Evolutionary conservation across 2,888 invertebrate genomes (phyloP).

Genomic region (Watsonalla binaria): DNA sequence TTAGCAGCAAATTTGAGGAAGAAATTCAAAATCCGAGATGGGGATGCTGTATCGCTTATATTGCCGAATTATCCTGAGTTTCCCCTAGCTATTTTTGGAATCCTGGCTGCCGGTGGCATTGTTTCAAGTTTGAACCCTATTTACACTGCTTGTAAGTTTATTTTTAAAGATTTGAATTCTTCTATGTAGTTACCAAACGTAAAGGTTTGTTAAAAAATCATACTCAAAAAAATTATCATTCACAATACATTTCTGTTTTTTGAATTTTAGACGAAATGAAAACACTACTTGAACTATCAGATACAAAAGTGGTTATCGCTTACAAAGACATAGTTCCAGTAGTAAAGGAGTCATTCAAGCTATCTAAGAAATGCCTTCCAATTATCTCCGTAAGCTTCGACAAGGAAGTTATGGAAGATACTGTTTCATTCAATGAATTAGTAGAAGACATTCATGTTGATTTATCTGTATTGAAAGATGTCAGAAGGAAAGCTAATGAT

Average conservation of each 20-base stretch:
- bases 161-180: background rate
- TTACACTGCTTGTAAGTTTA: slow-evolving; percentile 81
- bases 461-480: slow-evolving; percentile 69
- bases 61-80: slow-evolving; percentile 88
- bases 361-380: slow-evolving; percentile 78
- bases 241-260: background rate
- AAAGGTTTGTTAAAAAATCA: too few species aligned
- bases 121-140: slow-evolving; percentile 86
- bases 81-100: slow-evolving; percentile 82
- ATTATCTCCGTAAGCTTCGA: slow-evolving; percentile 72
- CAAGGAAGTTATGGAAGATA: slow-evolving; percentile 59
- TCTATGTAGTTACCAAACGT: slow-evolving; percentile 18
- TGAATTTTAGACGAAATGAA: slow-evolving; percentile 83
- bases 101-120: slow-evolving; percentile 82
- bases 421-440: slow-evolving; percentile 81
- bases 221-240: too few species aligned
- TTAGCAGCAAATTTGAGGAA: slow-evolving; percentile 82
- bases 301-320: slow-evolving; percentile 82
- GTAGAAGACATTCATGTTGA: slow-evolving; percentile 77
- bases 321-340: slow-evolving; percentile 68
- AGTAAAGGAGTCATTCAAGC: slow-evolving; percentile 67
- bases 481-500: slow-evolving; percentile 73
- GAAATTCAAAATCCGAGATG: slow-evolving; percentile 81
- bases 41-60: slow-evolving; percentile 84
- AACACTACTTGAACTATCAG: slow-evolving; percentile 80